Evolutionary conservation across 2,113 vertebrate genomes (phyloP), one percentile per base, ranked within the genome.

Genomic region (Odobenus rosmarus): DNA sequence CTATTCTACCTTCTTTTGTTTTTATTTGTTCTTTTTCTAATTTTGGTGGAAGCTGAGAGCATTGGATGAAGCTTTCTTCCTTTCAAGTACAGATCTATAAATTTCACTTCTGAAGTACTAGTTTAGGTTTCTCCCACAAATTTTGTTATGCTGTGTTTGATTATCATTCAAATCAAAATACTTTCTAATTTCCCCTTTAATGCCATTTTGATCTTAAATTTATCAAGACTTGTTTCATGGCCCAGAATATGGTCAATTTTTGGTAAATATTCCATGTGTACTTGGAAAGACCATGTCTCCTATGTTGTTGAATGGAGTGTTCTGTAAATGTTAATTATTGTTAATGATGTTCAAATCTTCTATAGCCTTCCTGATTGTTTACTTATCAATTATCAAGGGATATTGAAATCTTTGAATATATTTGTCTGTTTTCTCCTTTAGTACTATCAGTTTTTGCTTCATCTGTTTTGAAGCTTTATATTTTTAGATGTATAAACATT

Each of bases 381-480:
- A 39, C 24, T 84, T 85, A 28, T 79, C 42, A 89, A 8, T 76
- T 51, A 61, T 39, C 74, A 64, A 88, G 90, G 42, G 0, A 39
- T 72, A 59, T 36, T 90, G 21, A 90, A 88, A 67, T 94, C 3
- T 74, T 11, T 51, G 36, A 36, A 16, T 67, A 1, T 53, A 77
- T 92, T 83, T 96, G 19, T 76, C 18, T 90, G 2, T 82, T 88
- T 91, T 13, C 46, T 59, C 39, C 23, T 69, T 76, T 83, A 88
- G 33, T 85, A 74, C 55, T 80, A 18, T 74, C 23, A 84, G 14
- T 62, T 67, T 90, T 94, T 85, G 19, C 16, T 80, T 72, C 26
- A 62, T 42, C 72, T 80, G 87, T 88, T 95, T 83, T 84, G 33
- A 88, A 80, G 14, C 55, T 85, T 84, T 57, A 21, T 95, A 8